A percentile compares a stretch with the other conserved stretches of the same genome.
Conservation (phyloP, 2,113 vertebrate species). For the Felis catus region F.catus_Fca126_mat1.0 CM031420.1:97145501-97146000, state of each 20-base stretch:
- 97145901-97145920: constrained; percentile 78
- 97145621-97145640: constrained; percentile 55
- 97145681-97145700: constrained; percentile 67
- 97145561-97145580: constrained; percentile 42
- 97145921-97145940: constrained; percentile 76
- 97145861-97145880: constrained; percentile 84
- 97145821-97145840: constrained; percentile 78
- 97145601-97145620: constrained; percentile 3
- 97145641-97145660: constrained; percentile 52
- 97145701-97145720: constrained; percentile 72
- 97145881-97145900: constrained; percentile 84
- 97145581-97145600: neutral
- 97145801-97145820: constrained; percentile 79
- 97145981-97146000: constrained; percentile 67
- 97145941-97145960: constrained; percentile 80
- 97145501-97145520: neutral
- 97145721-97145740: constrained; percentile 65
- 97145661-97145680: constrained; percentile 15
- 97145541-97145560: neutral
- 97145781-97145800: constrained; percentile 83
- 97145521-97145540: neutral
- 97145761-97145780: constrained; percentile 78
- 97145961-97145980: constrained; percentile 78
- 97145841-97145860: constrained; percentile 82
- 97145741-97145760: constrained; percentile 74